Evolutionary conservation across 2,888 invertebrate genomes (phyloP).

Genomic region (Hirtodrosophila duncani): DNA sequence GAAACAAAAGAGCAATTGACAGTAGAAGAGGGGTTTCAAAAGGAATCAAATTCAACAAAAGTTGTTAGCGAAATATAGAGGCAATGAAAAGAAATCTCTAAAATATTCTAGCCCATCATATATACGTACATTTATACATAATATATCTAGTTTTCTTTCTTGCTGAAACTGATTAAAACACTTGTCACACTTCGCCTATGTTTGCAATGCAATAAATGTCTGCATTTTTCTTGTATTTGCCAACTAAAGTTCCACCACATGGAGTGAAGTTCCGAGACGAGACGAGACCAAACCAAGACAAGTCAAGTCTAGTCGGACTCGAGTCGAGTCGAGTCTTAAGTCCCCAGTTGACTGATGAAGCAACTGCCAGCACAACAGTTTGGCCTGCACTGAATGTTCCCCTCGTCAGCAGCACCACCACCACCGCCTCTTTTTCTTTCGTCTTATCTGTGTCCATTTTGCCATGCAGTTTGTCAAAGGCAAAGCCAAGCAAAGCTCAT

Average conservation of each 20-base stretch:
- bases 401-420: constrained; percentile 1
- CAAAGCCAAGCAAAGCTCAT: constrained; percentile 29
- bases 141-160: background rate
- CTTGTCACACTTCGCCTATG: constrained; percentile 23
- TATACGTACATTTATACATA: background rate
- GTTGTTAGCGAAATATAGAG: too few relatives aligned
- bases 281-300: too few relatives aligned
- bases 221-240: constrained; percentile 10
- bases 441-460: constrained; percentile 2
- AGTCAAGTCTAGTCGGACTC: too few relatives aligned
- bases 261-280: constrained; percentile 10
- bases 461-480: constrained; percentile 42
- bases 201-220: constrained; percentile 15
- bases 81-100: too few relatives aligned
- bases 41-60: too few relatives aligned
- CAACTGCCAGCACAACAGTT: too few relatives aligned
- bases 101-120: too few relatives aligned
- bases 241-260: constrained; percentile 21
- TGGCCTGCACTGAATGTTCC: too few relatives aligned
- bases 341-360: constrained; percentile 22
- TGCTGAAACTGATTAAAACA: constrained; percentile 7
- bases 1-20: too few relatives aligned
- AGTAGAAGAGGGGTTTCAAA: too few relatives aligned
- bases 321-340: constrained; percentile 2
- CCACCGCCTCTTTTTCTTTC: background rate